These are phyloP conservation scores for Procapra przewalskii DNA, from an alignment of 2,113 vertebrate species.

Conservation along the genomic window DNA sequence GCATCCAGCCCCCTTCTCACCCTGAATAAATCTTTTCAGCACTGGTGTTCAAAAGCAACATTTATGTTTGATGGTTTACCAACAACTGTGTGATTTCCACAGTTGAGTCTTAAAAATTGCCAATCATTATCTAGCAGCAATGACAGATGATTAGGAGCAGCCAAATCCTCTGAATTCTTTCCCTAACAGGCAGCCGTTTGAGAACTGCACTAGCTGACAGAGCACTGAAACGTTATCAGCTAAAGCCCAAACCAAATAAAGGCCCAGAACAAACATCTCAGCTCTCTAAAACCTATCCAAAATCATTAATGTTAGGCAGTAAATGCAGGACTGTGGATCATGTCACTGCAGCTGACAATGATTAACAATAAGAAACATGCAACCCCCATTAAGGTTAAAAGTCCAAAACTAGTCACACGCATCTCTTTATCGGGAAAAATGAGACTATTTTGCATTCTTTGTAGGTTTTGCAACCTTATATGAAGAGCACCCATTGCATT, in stretches of 20 bases:
- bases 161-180: constrained; percentile 80
- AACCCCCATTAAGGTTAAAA: constrained; percentile 81
- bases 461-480: constrained; percentile 76
- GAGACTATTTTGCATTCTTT: constrained; percentile 80
- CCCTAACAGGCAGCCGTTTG: constrained; percentile 79
- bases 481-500: constrained; percentile 76
- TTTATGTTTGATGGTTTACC: constrained; percentile 77
- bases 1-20: constrained; percentile 67
- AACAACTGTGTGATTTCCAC: constrained; percentile 79
- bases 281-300: constrained; percentile 80
- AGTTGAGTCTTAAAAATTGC: constrained; percentile 81
- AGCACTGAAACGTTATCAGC: constrained; percentile 81
- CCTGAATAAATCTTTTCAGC: constrained; percentile 75
- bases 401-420: constrained; percentile 82
- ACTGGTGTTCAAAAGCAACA: constrained; percentile 82
- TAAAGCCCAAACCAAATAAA: constrained; percentile 81
- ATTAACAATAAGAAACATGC: constrained; percentile 84
- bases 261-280: constrained; percentile 79
- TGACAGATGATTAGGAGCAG: constrained; percentile 81
- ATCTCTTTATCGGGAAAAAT: constrained; percentile 78
- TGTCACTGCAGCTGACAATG: constrained; percentile 87
- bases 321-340: constrained; percentile 80
- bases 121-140: constrained; percentile 87
- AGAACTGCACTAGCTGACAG: constrained; percentile 80
- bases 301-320: constrained; percentile 74